phyloP scores from a whole-genome alignment of 1,140 invertebrate species.

The Episyrphus balteatus region DNA sequence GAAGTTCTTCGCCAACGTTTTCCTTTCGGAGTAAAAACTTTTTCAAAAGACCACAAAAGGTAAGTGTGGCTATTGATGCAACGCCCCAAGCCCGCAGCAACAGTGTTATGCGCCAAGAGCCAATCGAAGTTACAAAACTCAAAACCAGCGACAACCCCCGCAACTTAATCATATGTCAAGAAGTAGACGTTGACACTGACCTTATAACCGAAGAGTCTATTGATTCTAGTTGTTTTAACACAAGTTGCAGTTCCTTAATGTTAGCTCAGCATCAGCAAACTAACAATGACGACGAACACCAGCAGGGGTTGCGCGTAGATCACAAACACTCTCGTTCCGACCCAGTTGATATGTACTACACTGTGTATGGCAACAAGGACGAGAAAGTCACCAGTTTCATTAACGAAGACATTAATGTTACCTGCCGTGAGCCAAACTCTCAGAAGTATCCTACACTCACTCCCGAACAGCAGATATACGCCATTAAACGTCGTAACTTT shows the following conservation, averaged over 20 bases:
- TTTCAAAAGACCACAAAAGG: constrained; percentile 46
- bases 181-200: constrained; percentile 23
- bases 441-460: constrained; percentile 31
- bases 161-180: constrained; percentile 31
- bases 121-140: constrained; percentile 48
- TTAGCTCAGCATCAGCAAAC: constrained; percentile 17
- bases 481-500: constrained; percentile 63
- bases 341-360: constrained; percentile 43
- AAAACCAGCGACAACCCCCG: constrained; percentile 15
- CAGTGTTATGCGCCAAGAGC: constrained; percentile 60
- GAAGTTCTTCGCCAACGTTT: constrained; percentile 5
- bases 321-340: constrained; percentile 66
- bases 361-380: constrained; percentile 29
- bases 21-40: constrained; percentile 15
- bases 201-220: constrained; percentile 26
- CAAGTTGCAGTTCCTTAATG: constrained; percentile 7
- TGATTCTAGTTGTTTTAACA: constrained; percentile 16
- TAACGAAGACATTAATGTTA: constrained; percentile 57
- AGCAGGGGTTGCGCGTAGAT: constrained; percentile 39
- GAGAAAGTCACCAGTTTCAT: constrained; percentile 40
- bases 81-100: constrained; percentile 57
- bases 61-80: constrained; percentile 62
- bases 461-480: constrained; percentile 56
- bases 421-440: constrained; percentile 34
- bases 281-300: constrained; percentile 23